Evolutionary conservation across 2,113 vertebrate species (phyloP).

Genomic region (Calcarius ornatus): DNA sequence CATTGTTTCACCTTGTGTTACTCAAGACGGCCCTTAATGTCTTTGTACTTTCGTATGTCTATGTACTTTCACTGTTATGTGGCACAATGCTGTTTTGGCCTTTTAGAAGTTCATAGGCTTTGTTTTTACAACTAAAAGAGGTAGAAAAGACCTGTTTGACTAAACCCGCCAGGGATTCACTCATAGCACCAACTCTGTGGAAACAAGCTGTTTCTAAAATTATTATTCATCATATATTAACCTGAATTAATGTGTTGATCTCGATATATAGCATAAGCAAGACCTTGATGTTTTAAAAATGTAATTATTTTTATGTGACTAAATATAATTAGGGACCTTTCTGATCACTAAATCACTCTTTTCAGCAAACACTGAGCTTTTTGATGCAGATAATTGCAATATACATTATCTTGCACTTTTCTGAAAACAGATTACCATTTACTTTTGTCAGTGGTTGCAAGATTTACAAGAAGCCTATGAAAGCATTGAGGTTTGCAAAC

Average conservation of each 20-base stretch:
- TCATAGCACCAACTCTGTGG: neutral
- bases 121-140: neutral
- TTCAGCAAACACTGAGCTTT: neutral
- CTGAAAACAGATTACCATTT: neutral
- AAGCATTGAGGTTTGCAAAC: rapidly evolving
- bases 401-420: neutral
- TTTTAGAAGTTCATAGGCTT: neutral
- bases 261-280: neutral
- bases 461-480: neutral
- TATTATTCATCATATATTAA: neutral
- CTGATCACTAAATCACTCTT: neutral
- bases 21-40: neutral
- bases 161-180: neutral
- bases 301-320: neutral
- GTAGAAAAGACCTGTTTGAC: neutral
- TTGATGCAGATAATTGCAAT: neutral
- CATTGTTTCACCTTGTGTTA: neutral
- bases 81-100: neutral
- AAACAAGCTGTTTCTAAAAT: neutral
- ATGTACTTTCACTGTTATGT: neutral
- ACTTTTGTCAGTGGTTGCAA: neutral
- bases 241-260: neutral
- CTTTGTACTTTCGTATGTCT: neutral
- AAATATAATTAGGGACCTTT: neutral
- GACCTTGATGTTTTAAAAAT: neutral